A percentile compares a stretch with the other conserved stretches of the same genome.
Evolutionary conservation across 2,113 vertebrate species (phyloP).

Genomic region (Otus sunia): DNA sequence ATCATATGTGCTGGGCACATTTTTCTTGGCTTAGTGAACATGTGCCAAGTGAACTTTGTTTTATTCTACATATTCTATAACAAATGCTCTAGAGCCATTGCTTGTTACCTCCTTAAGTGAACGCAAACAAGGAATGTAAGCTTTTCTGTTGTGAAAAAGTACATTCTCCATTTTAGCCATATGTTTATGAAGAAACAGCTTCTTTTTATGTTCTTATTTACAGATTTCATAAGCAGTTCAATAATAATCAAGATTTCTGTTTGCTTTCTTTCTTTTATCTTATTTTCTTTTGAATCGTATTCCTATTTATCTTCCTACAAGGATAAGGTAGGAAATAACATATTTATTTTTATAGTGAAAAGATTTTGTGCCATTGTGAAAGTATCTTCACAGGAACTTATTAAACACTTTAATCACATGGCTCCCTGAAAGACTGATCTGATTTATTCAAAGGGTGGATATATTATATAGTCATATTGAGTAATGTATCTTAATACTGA

Average conservation of each 20-base stretch:
- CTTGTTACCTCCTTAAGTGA: background rate
- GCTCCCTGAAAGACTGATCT: background rate
- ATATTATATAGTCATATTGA: background rate
- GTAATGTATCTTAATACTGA: background rate
- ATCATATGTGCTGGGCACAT: background rate
- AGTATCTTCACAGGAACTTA: background rate
- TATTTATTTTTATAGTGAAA: background rate
- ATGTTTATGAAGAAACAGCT: background rate
- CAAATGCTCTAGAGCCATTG: background rate
- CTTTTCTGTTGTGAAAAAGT: background rate
- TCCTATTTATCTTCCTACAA: background rate
- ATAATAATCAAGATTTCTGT: background rate
- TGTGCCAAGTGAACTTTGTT: background rate
- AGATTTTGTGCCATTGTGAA: background rate
- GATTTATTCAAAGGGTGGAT: background rate
- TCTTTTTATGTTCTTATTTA: background rate
- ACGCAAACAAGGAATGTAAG: background rate
- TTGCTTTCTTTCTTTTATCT: background rate
- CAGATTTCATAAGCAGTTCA: background rate
- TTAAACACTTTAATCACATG: background rate
- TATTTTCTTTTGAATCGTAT: background rate
- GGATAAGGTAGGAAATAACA: background rate
- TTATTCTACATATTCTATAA: background rate
- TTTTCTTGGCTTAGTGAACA: background rate
- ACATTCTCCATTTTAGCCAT: background rate